phyloP scores from a whole-genome alignment of 2,113 vertebrate genomes.

The Spermophilus dauricus region DNA sequence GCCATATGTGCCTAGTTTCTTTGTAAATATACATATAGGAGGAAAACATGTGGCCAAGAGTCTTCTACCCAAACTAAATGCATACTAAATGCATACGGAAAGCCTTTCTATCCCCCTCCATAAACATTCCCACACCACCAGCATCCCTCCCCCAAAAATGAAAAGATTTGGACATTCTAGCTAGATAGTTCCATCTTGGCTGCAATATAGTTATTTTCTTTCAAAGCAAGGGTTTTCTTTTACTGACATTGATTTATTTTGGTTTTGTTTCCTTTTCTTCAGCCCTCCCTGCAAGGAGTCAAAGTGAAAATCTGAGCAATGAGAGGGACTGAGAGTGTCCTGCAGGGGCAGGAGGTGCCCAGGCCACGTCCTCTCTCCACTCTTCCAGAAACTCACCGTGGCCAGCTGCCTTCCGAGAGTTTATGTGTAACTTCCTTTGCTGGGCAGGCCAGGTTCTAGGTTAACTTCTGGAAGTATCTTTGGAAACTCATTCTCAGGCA shows the following conservation, averaged over 20 bases:
- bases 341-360: neutral
- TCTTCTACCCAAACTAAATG: neutral
- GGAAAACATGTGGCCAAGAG: neutral
- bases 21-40: neutral
- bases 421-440: slow-evolving; percentile 86
- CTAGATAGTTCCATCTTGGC: neutral
- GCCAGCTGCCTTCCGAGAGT: slow-evolving; percentile 76
- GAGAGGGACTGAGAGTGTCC: neutral
- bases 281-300: neutral
- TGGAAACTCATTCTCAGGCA: slow-evolving; percentile 90
- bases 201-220: slow-evolving; percentile 29
- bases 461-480: slow-evolving; percentile 91
- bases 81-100: neutral
- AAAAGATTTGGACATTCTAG: slow-evolving; percentile 31
- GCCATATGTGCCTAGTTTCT: neutral
- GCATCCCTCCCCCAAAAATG: neutral
- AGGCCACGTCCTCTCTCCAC: neutral
- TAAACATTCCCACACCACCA: neutral
- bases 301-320: neutral
- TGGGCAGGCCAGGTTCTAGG: slow-evolving; percentile 85
- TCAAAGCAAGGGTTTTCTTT: slow-evolving; percentile 69
- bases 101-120: neutral
- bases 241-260: slow-evolving; percentile 49
- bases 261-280: slow-evolving; percentile 46
- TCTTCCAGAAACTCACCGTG: slow-evolving; percentile 76